Conservation (phyloP, 1,140 invertebrate genomes). For the Drosophila eugracilis region DNA sequence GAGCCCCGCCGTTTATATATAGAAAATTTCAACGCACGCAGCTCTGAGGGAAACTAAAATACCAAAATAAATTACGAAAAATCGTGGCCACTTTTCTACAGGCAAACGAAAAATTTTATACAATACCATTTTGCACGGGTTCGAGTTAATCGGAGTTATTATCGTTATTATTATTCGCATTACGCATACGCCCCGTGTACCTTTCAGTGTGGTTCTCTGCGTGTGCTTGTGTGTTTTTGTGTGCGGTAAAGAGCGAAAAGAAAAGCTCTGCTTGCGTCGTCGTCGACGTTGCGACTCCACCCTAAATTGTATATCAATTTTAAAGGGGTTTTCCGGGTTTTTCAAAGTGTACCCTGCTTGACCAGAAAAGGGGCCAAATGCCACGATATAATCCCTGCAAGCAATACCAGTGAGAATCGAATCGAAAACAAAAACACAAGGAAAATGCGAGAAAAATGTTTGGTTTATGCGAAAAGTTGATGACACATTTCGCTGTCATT, state of each 20-base stretch:
- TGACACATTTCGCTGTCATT: conserved; percentile 84
- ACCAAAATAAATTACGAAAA: conserved; percentile 62
- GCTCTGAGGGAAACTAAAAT: conserved; percentile 67
- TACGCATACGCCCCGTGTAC: conserved; percentile 73
- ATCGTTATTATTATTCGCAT: conserved; percentile 56
- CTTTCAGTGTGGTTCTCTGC: conserved; percentile 13
- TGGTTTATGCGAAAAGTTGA: conserved; percentile 84
- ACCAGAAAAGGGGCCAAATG: conserved; percentile 29
- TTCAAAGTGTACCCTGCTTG: conserved; percentile 17
- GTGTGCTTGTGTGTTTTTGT: conserved; percentile 12
- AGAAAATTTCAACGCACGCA: conserved; percentile 81
- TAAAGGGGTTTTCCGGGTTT: conserved; percentile 37
- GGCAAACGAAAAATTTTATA: conserved; percentile 21
- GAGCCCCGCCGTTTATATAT: conserved; percentile 80
- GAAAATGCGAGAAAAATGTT: conserved; percentile 85
- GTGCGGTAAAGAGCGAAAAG: conserved; percentile 41
- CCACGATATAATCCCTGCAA: conserved; percentile 21
- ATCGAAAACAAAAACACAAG: conserved; percentile 48
- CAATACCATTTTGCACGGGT: conserved; percentile 4
- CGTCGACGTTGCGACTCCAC: conserved; percentile 67
- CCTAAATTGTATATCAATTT: conserved; percentile 78
- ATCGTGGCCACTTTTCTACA: conserved; percentile 38
- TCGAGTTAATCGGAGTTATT: conserved; percentile 31
- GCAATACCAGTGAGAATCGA: conserved; percentile 33
- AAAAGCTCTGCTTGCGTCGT: conserved; percentile 59